Conservation (phyloP, 2,888 invertebrate genomes). For the Prostheceraeus crozeri region DNA sequence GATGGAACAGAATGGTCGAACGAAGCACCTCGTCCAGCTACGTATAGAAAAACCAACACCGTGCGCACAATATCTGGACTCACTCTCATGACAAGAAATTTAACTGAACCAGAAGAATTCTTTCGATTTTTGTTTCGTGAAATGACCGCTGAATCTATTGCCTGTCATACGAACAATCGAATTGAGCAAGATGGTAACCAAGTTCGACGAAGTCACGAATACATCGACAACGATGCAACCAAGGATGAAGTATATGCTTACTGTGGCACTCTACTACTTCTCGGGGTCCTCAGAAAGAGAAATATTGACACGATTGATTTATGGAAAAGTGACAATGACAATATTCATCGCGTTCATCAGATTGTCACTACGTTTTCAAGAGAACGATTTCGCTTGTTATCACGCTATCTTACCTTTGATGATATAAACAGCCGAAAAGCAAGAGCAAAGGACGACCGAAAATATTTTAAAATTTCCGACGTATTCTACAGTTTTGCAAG, state of each 20-base stretch:
- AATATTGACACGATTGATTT: slow-evolving; percentile 20
- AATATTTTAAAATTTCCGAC: slow-evolving; percentile 1
- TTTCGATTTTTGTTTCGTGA: slow-evolving; percentile 24
- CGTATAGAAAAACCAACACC: slow-evolving; percentile 20
- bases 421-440: not conserved
- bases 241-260: slow-evolving; percentile 17
- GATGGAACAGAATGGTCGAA: slow-evolving; percentile 19
- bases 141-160: slow-evolving; percentile 1
- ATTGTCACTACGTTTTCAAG: slow-evolving; percentile 28
- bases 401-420: slow-evolving; percentile 18
- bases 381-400: slow-evolving; percentile 26
- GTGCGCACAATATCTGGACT: not conserved
- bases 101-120: slow-evolving; percentile 25
- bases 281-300: slow-evolving; percentile 2
- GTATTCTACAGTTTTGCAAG: slow-evolving; percentile 5
- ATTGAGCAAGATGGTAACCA: slow-evolving; percentile 5
- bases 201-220: too few relatives aligned
- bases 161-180: slow-evolving; percentile 12
- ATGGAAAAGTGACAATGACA: slow-evolving; percentile 16
- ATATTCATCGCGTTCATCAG: slow-evolving; percentile 26
- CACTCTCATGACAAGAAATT: slow-evolving; percentile 2
- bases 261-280: slow-evolving; percentile 20
- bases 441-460: not conserved
- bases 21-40: slow-evolving; percentile 19
- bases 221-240: slow-evolving; percentile 19